Evolutionary conservation across 2,888 invertebrate species (phyloP), one percentile per base, ranked within the genome.

Genomic region (Psylliodes chrysocephalus): DNA sequence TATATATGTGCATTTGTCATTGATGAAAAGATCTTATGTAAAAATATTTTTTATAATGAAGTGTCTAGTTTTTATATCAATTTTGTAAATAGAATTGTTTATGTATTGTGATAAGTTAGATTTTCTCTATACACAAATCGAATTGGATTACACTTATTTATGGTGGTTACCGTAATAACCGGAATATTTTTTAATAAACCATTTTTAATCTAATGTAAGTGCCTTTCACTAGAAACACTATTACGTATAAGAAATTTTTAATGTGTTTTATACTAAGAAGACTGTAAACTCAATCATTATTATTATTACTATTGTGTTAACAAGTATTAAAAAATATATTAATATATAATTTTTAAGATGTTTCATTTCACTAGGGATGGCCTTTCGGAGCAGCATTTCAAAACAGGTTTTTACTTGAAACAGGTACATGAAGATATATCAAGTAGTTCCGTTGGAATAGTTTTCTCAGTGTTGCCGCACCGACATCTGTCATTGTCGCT

Each of bases 61-160:
- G 47, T 56, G 46, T 64, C 38, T 63, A 56, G 42, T 64, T 68
- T 65, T 64, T 63, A 59, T 68, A 65, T 52, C 17, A 35, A 47
- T 65, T 63, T 63, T 68, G 67, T 68, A 68, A 33, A 66, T 65
- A 66, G 49, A 54, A 47, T 52, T 51, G 35, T 55, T 62, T 57
- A 33, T 54, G 38, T 64, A 63, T 54, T 65, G 68, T 65, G 64
- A 66, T 68, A 68, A 40, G 42, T 33, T 12, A 49, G 30, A n/a
- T 8, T 47, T 17, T 47, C 25, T 19, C 25, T 22, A 19, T 25
- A 47, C 14, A 28, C 12, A 49, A 57, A 57, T 40, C 44, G 44
- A 44, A 30, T 59, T 57, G 35, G 19, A 47, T 15, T 57, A 33
- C 25, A 38, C 10, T 25, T 40, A 22, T 38, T 53, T 10, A 22